Base-by-base conservation (phyloP, 2,113 vertebrate genomes). In the Larimichthys crocea region DNA sequence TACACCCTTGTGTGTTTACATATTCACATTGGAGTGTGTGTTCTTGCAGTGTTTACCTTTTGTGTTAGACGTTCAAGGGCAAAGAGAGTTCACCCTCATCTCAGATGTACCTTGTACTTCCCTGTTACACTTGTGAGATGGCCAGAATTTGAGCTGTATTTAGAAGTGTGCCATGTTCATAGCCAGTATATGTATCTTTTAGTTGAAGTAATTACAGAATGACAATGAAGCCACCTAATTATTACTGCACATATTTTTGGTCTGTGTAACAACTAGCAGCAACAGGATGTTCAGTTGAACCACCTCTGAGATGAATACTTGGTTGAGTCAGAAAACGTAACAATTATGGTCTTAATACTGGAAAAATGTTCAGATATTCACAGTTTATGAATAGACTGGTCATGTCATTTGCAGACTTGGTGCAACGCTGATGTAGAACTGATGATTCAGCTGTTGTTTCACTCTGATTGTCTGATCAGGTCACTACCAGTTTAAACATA, bases 71-170 rank as follows among this genome's bases (percentile, higher is more conserved):
- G 74, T 78, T 84, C 19, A 85, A 88, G 85, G 83, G 76, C 66
- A 91, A 63, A n/a, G 20, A 80, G 79, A 90, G 89, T 90, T 92
- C 79, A 86, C 14, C 17, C 50, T 63, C 29, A 50, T 85, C 40
- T 48, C 26, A 46, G 68, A 69, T 48, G 50, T 53, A 80, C 76
- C 63, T 78, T 84, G 81, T 65, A 75, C 85, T 62, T 63, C 44
- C 52, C 24, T 52, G 29, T 65, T 70, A 77, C 35, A 65, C 63
- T 57, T 66, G n/a, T 74, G 14, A 26, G 22, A 56, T 31, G 60
- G 75, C 35, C 10, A 78, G 16, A 10, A 48, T 69, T 52, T 55
- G 42, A 40, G 22, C 55, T 74, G 19, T 20, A 26, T 26, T 1
- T 49, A 16, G 4, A 66, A 53, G 52, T 57, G 3, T 73, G 29